Conservation (phyloP, 2,113 vertebrate species). For the Grus americana region DNA sequence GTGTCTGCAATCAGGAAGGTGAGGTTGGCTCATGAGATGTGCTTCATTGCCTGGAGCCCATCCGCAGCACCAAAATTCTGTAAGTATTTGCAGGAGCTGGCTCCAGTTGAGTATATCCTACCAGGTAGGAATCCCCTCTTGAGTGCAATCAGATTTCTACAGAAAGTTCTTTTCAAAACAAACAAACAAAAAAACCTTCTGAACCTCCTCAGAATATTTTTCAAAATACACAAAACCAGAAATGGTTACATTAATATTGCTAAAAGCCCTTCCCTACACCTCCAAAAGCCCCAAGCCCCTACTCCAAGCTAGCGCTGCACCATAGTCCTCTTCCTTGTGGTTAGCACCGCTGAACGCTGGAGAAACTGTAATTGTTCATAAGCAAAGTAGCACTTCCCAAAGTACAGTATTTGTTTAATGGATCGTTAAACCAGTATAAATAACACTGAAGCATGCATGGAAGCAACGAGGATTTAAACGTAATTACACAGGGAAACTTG, state of each 20-base stretch:
- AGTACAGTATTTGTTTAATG: constrained; percentile 63
- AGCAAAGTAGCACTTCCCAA: constrained; percentile 35
- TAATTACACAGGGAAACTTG: constrained; percentile 26
- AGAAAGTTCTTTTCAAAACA: not conserved
- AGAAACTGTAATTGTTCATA: constrained; percentile 24
- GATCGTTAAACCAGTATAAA: constrained; percentile 60
- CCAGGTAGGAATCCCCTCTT: not conserved
- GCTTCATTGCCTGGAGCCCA: not conserved
- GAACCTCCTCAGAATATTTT: not conserved
- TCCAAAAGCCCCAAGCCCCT: too few relatives aligned
- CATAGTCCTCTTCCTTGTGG: not conserved
- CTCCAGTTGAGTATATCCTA: not conserved
- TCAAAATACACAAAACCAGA: not conserved
- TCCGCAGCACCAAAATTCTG: not conserved
- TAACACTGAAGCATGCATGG: constrained; percentile 27
- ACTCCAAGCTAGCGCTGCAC: not conserved
- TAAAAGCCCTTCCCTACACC: not conserved
- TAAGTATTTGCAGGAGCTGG: not conserved
- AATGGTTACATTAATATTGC: not conserved
- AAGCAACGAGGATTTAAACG: not conserved
- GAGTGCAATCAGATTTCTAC: fast-evolving
- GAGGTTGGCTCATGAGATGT: not conserved
- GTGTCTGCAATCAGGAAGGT: fast-evolving
- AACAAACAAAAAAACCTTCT: not conserved
- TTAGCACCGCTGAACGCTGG: fast-evolving